Evolutionary conservation across 2,113 vertebrate species (phyloP).

Genomic region (Ascaphus truei): DNA sequence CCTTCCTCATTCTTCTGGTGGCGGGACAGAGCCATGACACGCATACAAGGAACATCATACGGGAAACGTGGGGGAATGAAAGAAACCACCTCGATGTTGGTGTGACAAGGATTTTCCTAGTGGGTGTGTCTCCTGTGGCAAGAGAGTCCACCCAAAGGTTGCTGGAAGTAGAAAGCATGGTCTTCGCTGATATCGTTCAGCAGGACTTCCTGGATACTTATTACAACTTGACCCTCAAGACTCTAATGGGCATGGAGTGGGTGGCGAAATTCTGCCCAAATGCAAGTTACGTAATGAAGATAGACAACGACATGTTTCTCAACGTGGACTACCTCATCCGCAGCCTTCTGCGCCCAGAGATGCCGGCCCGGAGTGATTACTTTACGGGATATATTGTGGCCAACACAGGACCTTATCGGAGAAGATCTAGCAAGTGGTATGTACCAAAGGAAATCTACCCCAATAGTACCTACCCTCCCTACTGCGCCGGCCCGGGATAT

Average conservation of each 20-base stretch:
- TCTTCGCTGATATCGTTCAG: constrained; percentile 6
- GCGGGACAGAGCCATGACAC: fast-evolving
- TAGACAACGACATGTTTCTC: constrained; percentile 32
- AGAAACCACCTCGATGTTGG: constrained; percentile 5
- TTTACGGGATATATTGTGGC: constrained; percentile 23
- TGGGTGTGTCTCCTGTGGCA: not conserved
- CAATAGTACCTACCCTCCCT: constrained; percentile 3
- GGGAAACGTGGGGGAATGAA: constrained; percentile 22
- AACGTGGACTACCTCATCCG: constrained; percentile 23
- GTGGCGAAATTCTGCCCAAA: constrained; percentile 19
- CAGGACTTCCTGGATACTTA: constrained; percentile 40
- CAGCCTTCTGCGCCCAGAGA: constrained; percentile 18
- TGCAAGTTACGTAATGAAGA: constrained; percentile 33
- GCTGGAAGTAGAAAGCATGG: not conserved
- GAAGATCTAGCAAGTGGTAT: constrained; percentile 3
- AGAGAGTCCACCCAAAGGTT: not conserved
- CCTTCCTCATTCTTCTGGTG: constrained; percentile 69
- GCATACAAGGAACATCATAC: not conserved
- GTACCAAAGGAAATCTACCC: constrained; percentile 30
- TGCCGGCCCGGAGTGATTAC: constrained; percentile 5
- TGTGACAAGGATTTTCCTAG: constrained; percentile 12
- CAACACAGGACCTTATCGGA: not conserved
- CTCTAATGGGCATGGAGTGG: constrained; percentile 31
- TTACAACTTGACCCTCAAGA: constrained; percentile 35
- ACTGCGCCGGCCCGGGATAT: constrained; percentile 38